These are phyloP conservation scores for Drosophila sechellia DNA, from an alignment of 1,140 invertebrate genomes.

Conservation along the genomic window DNA sequence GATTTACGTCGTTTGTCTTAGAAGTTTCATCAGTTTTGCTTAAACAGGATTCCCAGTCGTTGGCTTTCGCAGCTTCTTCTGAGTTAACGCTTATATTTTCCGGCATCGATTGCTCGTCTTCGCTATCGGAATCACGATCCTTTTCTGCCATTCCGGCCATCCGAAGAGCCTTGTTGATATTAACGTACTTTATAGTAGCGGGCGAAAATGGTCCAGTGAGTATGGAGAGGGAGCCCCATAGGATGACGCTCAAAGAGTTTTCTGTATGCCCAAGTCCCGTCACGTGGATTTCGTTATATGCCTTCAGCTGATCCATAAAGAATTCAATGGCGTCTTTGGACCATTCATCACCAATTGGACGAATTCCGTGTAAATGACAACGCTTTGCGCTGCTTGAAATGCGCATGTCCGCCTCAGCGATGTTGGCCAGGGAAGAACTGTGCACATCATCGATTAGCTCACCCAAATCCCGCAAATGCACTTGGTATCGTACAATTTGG, in stretches of 20 bases:
- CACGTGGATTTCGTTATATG: constrained; percentile 24
- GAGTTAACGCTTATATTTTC: constrained; percentile 1
- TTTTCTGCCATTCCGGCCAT: constrained; percentile 15
- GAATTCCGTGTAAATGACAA: constrained; percentile 42
- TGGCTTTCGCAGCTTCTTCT: neutral
- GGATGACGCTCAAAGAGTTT: constrained; percentile 19
- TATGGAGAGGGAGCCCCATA: constrained; percentile 38
- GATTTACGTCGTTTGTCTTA: too few relatives aligned
- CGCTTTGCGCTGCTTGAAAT: constrained; percentile 31
- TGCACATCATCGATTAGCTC: constrained; percentile 19
- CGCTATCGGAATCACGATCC: neutral
- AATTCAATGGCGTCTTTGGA: constrained; percentile 16
- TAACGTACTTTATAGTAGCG: constrained; percentile 28
- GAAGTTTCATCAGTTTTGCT: constrained; percentile 3
- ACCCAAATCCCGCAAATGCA: constrained; percentile 54
- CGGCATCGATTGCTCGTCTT: neutral
- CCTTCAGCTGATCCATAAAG: constrained; percentile 37
- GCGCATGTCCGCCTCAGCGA: constrained; percentile 8
- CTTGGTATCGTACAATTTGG: constrained; percentile 7
- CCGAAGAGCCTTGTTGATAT: constrained; percentile 44
- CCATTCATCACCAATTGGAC: constrained; percentile 22
- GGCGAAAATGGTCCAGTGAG: constrained; percentile 51
- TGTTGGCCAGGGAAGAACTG: constrained; percentile 1
- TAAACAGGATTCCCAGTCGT: neutral
- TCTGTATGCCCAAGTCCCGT: constrained; percentile 2